Base-by-base conservation (phyloP, 2,888 invertebrate genomes). In the Hemaris fuciformis region DNA sequence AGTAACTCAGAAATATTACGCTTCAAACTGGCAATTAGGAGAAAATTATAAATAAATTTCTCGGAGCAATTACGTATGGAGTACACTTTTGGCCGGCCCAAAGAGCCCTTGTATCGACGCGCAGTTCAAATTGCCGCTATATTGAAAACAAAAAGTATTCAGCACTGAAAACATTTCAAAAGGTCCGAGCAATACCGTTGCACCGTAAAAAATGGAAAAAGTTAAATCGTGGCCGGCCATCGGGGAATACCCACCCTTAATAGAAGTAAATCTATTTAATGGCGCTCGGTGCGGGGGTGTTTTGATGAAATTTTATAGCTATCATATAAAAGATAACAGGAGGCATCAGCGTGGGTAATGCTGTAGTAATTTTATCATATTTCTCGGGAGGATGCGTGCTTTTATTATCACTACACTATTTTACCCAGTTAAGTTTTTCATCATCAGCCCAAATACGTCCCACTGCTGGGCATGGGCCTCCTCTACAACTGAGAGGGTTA, bases 291-390 rank as follows among this genome's bases (percentile, higher is more conserved):
- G 22, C 25, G 48, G 18, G 27, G 23, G 46, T 13, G 53, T 27
- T 31, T 53, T 53, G 53, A 53, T 53, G 53, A 31, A 53, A 53
- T 53, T 53, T 53, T 53, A 53, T 53, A 53, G 53, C 53, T 31
- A 53, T 31, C 27, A 18, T 53, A 31, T 53, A 53, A 53, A 53
- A 53, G 53, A 53, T 53, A 53, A 53, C 27, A 31, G 18, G 18
- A 53, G 10, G 31, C 18, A 53, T 53, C 27, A 18, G 31, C 18
- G 27, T 10, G 27, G n/a, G 53, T 53, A 31, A 53, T 53, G 18
- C 27, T 18, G 27, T 10, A 31, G 31, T 31, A 53, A 53, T 53
- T 53, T 31, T 18, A 53, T 53, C 53, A 53, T 53, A 53, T 53
- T 53, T 20, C 18, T 27, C 8, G 18, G 18, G 18, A 27, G 27